phyloP scores from a whole-genome alignment of 1,140 invertebrate species.

The Steinernema feltiae region DNA sequence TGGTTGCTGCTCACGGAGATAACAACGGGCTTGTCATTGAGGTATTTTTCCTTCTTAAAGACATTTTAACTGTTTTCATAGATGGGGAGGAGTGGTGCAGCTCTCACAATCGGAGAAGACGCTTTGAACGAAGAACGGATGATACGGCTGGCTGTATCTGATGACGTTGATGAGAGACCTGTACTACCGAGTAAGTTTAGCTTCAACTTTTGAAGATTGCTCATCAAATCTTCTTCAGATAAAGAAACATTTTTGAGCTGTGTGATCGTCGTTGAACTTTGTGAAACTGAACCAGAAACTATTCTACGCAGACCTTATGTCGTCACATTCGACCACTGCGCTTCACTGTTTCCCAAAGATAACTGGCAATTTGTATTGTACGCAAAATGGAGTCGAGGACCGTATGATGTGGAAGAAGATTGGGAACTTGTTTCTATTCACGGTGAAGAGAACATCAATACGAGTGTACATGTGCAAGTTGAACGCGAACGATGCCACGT shows the following conservation, averaged over 20 bases:
- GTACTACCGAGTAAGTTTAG: slow-evolving; percentile 30
- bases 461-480: slow-evolving; percentile 43
- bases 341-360: slow-evolving; percentile 52
- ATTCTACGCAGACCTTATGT: slow-evolving; percentile 45
- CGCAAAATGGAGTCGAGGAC: slow-evolving; percentile 21
- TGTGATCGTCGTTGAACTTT: slow-evolving; percentile 36
- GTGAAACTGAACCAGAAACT: slow-evolving; percentile 34
- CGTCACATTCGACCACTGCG: slow-evolving; percentile 52
- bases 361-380: slow-evolving; percentile 53
- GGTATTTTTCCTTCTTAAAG: neutral
- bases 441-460: slow-evolving; percentile 49
- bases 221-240: neutral
- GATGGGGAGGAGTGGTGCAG: slow-evolving; percentile 41
- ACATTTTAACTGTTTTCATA: slow-evolving; percentile 18
- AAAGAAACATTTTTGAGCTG: slow-evolving; percentile 41
- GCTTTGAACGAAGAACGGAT: slow-evolving; percentile 41
- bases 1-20: slow-evolving; percentile 50
- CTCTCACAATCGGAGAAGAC: slow-evolving; percentile 38
- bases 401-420: slow-evolving; percentile 34
- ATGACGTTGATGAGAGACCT: slow-evolving; percentile 44
- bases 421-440: slow-evolving; percentile 39
- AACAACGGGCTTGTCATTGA: slow-evolving; percentile 40
- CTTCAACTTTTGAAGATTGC: slow-evolving; percentile 6
- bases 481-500: slow-evolving; percentile 50
- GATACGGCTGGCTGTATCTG: slow-evolving; percentile 52